Conservation (phyloP, 2,113 vertebrate genomes). For the Cheilinus undulatus region DNA sequence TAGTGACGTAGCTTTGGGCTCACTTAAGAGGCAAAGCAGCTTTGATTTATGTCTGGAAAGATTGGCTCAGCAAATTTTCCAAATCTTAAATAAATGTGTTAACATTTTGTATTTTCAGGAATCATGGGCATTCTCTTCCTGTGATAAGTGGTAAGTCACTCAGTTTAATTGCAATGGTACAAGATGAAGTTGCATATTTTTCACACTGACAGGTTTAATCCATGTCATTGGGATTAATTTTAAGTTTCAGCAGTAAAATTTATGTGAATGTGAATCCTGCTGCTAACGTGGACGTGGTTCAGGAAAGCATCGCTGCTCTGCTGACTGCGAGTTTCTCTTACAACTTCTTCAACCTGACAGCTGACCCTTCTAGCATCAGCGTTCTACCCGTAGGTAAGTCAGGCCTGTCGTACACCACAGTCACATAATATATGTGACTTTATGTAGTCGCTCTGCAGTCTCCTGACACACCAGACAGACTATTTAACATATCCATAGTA, state of each 20-base stretch:
- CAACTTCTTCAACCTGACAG: constrained; percentile 27
- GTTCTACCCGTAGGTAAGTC: constrained; percentile 64
- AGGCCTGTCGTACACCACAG: not conserved
- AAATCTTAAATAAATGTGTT: not conserved
- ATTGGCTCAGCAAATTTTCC: too few species aligned
- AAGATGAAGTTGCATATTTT: not conserved
- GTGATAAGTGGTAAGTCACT: constrained; percentile 49
- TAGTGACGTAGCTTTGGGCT: not conserved
- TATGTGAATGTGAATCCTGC: constrained; percentile 65
- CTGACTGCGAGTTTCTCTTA: constrained; percentile 41
- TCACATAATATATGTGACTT: too few species aligned
- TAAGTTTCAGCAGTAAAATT: constrained; percentile 69
- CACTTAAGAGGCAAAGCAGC: not conserved
- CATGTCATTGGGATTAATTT: not conserved
- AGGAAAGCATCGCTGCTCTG: constrained; percentile 44
- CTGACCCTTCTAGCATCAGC: constrained; percentile 34
- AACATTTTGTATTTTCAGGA: constrained; percentile 50
- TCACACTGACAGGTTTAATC: not conserved
- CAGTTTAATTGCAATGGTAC: too few species aligned
- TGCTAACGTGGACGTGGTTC: constrained; percentile 57
- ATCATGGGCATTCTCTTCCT: not conserved
- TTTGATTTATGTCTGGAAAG: not conserved
- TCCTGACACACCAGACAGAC: too few species aligned
- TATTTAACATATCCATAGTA: too few species aligned
- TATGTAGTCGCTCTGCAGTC: too few species aligned